phyloP scores from a whole-genome alignment of 2,797 vertebrate species.

The Sylvilagus floridanus region DNA sequence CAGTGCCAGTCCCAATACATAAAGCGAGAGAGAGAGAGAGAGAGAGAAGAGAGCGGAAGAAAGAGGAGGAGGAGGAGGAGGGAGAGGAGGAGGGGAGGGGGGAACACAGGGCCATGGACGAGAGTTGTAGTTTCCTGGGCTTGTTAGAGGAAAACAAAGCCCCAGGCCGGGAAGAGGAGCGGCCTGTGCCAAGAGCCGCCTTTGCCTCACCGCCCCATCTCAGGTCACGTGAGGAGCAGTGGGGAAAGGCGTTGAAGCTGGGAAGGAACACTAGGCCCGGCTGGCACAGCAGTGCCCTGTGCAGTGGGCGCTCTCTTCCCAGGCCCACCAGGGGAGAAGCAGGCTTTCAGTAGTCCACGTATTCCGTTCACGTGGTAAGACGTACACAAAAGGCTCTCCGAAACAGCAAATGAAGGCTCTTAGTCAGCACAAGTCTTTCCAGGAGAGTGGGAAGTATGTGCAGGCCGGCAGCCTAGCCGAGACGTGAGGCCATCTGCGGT shows the following conservation, averaged over 20 bases:
- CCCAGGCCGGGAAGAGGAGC: not conserved
- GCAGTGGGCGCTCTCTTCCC: not conserved
- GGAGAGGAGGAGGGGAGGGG: not conserved
- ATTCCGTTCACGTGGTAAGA: conserved; percentile 55
- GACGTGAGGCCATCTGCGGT: conserved; percentile 55
- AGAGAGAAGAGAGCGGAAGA: too few species aligned
- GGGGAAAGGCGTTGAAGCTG: conserved; percentile 21
- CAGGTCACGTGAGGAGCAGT: not conserved
- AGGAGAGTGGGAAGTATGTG: not conserved
- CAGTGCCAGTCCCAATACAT: too few species aligned
- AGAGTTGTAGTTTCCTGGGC: not conserved
- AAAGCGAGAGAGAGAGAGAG: too few species aligned
- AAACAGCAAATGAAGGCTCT: conserved; percentile 62
- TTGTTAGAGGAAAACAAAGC: not conserved
- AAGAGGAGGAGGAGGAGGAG: too few species aligned
- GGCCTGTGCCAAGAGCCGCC: not conserved
- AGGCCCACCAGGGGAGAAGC: not conserved
- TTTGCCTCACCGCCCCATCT: not conserved
- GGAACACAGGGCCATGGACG: not conserved
- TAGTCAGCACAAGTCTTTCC: conserved; percentile 63
- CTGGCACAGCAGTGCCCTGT: conserved; percentile 5
- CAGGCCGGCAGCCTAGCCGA: conserved; percentile 16
- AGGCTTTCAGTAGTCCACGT: conserved; percentile 35
- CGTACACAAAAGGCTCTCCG: conserved; percentile 4
- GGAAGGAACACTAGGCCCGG: not conserved